Evolutionary conservation across 2,888 invertebrate species (phyloP).

Genomic region (Oeneis ivallda): DNA sequence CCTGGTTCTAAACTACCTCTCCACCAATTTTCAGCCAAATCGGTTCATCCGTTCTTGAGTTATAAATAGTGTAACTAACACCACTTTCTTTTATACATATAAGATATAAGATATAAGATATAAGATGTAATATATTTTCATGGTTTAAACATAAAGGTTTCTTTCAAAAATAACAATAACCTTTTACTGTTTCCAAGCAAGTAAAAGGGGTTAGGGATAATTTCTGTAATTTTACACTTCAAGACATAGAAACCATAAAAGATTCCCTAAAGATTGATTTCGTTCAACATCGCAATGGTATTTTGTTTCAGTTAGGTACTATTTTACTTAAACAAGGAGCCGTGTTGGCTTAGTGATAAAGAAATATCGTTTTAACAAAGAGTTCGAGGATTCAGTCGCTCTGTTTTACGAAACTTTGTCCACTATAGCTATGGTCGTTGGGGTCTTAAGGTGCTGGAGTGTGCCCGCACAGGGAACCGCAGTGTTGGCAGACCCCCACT

Average conservation of each 20-base stretch:
- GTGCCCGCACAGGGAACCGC: no score
- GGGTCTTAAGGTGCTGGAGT: no score
- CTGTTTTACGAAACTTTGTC: no score
- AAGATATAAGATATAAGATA: no score
- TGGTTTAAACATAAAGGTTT: neutral
- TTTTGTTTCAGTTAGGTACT: neutral
- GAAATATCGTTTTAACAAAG: neutral
- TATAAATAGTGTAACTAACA: no score
- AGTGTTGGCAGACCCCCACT: no score
- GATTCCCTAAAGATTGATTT: conserved; percentile 13
- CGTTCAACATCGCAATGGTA: conserved; percentile 4
- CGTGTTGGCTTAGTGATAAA: neutral
- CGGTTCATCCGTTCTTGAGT: no score
- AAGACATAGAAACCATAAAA: conserved; percentile 18
- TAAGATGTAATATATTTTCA: no score
- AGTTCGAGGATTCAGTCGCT: neutral
- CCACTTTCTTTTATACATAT: no score
- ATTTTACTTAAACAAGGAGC: neutral
- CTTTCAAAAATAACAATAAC: neutral
- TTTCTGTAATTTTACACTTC: conserved; percentile 22
- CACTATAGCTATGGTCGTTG: no score
- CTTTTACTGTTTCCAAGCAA: neutral
- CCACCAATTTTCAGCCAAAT: no score
- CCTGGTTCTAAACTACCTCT: no score
- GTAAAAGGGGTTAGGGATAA: neutral